Evolutionary conservation across 2,888 invertebrate genomes (phyloP), one percentile per base, ranked within the genome.

Genomic region (Drosophila koepferae): DNA sequence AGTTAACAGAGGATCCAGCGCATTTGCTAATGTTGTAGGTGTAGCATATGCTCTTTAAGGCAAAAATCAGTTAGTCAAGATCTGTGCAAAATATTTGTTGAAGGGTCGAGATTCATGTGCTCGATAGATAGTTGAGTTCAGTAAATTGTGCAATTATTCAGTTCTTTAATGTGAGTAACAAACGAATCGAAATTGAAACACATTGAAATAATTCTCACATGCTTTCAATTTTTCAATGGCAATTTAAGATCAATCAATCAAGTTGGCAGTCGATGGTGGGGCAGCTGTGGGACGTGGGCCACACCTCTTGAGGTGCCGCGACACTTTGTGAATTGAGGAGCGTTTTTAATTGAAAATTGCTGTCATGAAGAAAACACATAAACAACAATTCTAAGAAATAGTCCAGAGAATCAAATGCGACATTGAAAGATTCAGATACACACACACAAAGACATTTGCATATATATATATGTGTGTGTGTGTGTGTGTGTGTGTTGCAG

Each of bases 311-410:
- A 66, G 54, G 65, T 77, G 54, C 41, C 38, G 36, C 40, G 43
- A 36, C 41, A 40, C 56, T 56, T 64, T 51, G 49, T 31, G 53
- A 31, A 18, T 53, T n/a, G 53, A 59, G 62, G 51, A 65, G 55
- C 53, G 77, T 71, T 80, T 82, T 72, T 89, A 84, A 89, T 89
- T 89, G 87, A 89, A 86, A 86, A 84, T 89, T 86, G 81, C 76
- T 74, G 89, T 86, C 89, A 76, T 89, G 89, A 72, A 83, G 72
- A 65, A 89, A 70, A 75, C 62, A 68, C 83, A 83, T 86, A 83
- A 89, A 86, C 74, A 74, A 79, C 55, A 74, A 60, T 85, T 89
- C 85, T 73, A 73, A 74, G 85, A 85, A 85, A 79, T 61, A 64
- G 85, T 72, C 46, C 77, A 70, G 72, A 84, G 89, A 89, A 79